phyloP scores from a whole-genome alignment of 2,113 vertebrate genomes.

The Cavia aperea region DNA sequence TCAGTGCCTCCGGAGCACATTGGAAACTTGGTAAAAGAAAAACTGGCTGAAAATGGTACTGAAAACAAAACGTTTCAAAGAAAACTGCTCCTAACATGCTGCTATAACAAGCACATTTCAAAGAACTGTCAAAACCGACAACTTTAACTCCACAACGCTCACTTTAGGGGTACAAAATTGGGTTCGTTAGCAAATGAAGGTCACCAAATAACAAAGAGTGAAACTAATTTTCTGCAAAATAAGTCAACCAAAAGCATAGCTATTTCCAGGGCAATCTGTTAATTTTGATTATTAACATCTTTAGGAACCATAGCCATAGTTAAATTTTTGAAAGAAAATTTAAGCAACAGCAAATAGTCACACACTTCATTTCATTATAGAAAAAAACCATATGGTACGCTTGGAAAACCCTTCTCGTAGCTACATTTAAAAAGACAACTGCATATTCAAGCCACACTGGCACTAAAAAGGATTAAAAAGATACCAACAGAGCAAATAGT shows the following conservation, averaged over 20 bases:
- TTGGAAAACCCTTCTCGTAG: background rate
- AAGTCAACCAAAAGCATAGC: background rate
- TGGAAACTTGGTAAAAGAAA: constrained; percentile 4
- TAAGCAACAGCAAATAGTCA: background rate
- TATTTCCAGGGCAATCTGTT: background rate
- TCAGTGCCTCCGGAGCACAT: background rate
- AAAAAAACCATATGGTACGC: background rate
- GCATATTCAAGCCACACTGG: background rate
- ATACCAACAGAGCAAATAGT: background rate
- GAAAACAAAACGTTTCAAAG: constrained; percentile 28
- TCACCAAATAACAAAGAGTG: constrained; percentile 3
- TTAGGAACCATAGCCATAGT: background rate
- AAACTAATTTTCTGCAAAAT: constrained; percentile 41
- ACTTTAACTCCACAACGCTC: background rate
- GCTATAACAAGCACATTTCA: background rate
- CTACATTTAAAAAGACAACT: background rate
- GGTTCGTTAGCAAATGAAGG: constrained; percentile 14
- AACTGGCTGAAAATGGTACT: constrained; percentile 27
- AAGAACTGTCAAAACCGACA: background rate
- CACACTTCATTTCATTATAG: background rate
- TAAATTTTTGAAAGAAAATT: background rate
- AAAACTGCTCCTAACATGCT: background rate
- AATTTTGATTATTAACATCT: constrained; percentile 6
- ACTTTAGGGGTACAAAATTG: background rate
- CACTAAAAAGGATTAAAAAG: background rate